Evolutionary conservation across 2,113 vertebrate species (phyloP).

Genomic region (Podilymbus podiceps): DNA sequence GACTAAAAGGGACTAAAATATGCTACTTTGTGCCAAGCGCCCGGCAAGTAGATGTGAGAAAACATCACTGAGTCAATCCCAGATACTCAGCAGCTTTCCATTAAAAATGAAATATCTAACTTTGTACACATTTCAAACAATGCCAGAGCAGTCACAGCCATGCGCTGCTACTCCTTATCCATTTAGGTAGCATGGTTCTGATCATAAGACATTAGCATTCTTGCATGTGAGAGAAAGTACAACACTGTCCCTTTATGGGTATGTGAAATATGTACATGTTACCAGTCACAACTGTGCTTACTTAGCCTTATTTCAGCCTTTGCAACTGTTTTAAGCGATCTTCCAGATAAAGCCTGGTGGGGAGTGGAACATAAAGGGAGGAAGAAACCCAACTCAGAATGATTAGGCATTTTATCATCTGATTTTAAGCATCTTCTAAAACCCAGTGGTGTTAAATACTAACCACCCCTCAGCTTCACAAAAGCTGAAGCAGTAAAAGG

Average conservation of each 20-base stretch:
- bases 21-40: not conserved
- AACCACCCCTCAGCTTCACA: not conserved
- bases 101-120: not conserved
- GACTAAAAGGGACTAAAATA: not conserved
- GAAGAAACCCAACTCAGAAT: not conserved
- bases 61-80: not conserved
- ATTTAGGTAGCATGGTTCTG: not conserved
- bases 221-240: not conserved
- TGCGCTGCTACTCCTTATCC: not conserved
- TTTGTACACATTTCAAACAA: not conserved
- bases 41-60: not conserved
- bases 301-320: not conserved
- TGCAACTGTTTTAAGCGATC: not conserved
- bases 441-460: not conserved
- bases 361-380: not conserved
- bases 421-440: not conserved
- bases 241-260: not conserved
- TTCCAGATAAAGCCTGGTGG: not conserved
- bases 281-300: not conserved
- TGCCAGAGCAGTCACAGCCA: not conserved
- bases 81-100: not conserved
- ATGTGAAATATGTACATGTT: not conserved
- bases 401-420: not conserved
- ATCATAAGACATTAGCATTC: not conserved
- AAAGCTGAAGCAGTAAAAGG: fast-evolving